Base-by-base conservation (phyloP, 2,888 invertebrate genomes). In the Pachymerium ferrugineum region DNA sequence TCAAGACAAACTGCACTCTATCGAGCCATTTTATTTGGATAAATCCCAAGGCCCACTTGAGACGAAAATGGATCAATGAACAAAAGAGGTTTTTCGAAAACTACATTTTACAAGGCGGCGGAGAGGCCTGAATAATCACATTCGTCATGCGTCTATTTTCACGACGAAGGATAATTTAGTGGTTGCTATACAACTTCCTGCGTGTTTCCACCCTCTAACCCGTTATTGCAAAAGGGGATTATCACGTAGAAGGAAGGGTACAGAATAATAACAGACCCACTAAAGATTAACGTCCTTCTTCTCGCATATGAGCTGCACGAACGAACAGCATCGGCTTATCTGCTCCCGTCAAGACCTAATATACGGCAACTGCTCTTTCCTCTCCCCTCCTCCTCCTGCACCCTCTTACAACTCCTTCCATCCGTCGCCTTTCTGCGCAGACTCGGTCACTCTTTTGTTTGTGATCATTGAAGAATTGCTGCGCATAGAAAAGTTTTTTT, bases 221-320 rank as follows among this genome's bases (percentile, higher is more conserved):
- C 47, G 16, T 47, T 47, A 47, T 47, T 47, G 47, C 47, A 19
- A n/a, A 47, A 47, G 47, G 47, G 47, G 47, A 47, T 47, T 47
- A 47, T 47, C 47, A 47, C 47, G 47, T 47, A 47, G 47, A 47
- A 47, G 47, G 19, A 47, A 47, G 47, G 19, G 8, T 22, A 47
- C 19, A 47, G 47, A 47, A 47, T 47, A 47, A 47, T 47, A 47
- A 47, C 47, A 47, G 47, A 16, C 47, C 47, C 47, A 47, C 22
- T 47, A 47, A 47, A 47, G 47, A 47, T 47, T 47, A 47, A 47
- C 47, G 47, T 47, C 47, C 47, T 47, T 47, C 47, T 47, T 47
- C 47, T 47, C 47, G 47, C 47, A 47, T 47, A 47, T 47, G 47
- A 47, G 47, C 47, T 19, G 47, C 47, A 47, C 47, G 47, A 47